These are phyloP conservation scores for Lasius fuliginosus DNA, from an alignment of 2,888 invertebrate species.

Conservation along the genomic window DNA sequence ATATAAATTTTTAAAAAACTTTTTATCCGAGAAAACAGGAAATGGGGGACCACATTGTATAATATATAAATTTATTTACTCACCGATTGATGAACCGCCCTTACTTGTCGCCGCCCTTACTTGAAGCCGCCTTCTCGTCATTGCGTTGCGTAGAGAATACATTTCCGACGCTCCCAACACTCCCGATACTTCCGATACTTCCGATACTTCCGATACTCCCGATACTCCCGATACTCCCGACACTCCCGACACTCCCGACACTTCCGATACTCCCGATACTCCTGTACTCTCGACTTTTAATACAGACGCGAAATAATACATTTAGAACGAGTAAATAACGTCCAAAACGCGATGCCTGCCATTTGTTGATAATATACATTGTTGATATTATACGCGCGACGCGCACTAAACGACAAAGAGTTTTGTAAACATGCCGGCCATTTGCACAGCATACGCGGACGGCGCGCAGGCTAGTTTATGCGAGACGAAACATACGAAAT, in stretches of 20 bases:
- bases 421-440: too few species aligned
- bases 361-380: not conserved
- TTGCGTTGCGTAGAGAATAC: too few species aligned
- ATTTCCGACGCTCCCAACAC: too few species aligned
- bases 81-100: not conserved
- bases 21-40: too few species aligned
- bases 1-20: too few species aligned
- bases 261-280: too few species aligned
- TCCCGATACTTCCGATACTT: too few species aligned
- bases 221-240: too few species aligned
- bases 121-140: not conserved
- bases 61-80: constrained; percentile 6
- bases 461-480: not conserved
- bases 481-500: not conserved
- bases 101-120: not conserved
- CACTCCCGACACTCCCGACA: too few species aligned
- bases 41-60: not conserved
- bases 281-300: not conserved
- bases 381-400: not conserved
- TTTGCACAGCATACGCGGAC: not conserved
- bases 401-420: too few species aligned
- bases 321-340: not conserved
- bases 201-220: too few species aligned
- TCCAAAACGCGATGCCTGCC: not conserved
- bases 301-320: not conserved